Conservation (phyloP, 2,113 vertebrate genomes). For the Brachyistius frenatus region DNA sequence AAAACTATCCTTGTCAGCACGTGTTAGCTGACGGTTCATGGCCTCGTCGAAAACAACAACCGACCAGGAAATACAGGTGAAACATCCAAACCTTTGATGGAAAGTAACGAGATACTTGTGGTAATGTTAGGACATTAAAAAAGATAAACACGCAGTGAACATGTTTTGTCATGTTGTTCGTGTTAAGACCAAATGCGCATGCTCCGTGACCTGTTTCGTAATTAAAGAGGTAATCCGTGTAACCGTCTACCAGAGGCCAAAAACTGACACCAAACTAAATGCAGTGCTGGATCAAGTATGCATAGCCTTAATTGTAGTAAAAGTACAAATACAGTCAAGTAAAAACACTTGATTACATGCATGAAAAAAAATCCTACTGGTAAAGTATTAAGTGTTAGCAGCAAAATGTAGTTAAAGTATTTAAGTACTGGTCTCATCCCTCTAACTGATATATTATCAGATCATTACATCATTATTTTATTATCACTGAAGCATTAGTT, state of each 20-base stretch:
- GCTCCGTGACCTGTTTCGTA: constrained; percentile 17
- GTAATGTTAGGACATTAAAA: rapidly evolving
- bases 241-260: background rate
- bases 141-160: rapidly evolving
- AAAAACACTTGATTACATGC: too few relatives aligned
- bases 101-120: rapidly evolving
- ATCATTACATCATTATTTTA: too few relatives aligned
- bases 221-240: constrained; percentile 8
- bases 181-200: constrained; percentile 39
- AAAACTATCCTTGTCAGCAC: too few relatives aligned
- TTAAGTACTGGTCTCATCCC: too few relatives aligned
- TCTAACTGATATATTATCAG: too few relatives aligned
- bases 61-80: background rate
- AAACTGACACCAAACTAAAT: background rate
- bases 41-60: background rate
- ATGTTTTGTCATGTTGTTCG: background rate
- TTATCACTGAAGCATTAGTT: too few relatives aligned
- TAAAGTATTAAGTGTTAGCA: too few relatives aligned
- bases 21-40: background rate
- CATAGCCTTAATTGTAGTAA: too few relatives aligned
- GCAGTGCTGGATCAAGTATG: too few relatives aligned
- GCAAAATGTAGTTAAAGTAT: too few relatives aligned
- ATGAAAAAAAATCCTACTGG: too few relatives aligned
- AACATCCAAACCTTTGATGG: background rate
- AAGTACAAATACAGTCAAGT: too few relatives aligned